phyloP scores from a whole-genome alignment of 2,797 vertebrate genomes.

The Falco concolor region DNA sequence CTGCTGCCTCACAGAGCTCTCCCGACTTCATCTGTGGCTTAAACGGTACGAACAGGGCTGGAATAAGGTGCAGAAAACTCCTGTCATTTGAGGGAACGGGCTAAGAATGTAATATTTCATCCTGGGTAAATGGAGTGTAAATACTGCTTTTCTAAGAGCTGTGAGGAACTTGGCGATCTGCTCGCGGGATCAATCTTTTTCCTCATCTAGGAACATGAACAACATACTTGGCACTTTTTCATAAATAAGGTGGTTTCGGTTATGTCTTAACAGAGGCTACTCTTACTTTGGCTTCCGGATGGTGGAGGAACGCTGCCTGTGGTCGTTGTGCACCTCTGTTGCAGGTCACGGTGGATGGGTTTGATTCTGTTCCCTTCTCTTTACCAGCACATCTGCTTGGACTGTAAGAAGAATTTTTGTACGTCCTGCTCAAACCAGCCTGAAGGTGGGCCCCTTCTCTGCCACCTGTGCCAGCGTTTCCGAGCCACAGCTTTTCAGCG shows the following conservation, averaged over 20 bases:
- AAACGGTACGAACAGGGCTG: neutral
- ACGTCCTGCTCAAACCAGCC: constrained; percentile 61
- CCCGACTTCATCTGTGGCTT: neutral
- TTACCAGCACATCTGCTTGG: constrained; percentile 75
- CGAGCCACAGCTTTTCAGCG: constrained; percentile 74
- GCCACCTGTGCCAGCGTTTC: constrained; percentile 75
- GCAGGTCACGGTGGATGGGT: neutral
- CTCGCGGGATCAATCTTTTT: neutral
- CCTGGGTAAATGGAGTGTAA: neutral
- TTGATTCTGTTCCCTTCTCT: constrained; percentile 1
- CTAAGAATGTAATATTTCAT: neutral
- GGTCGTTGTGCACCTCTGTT: accelerated
- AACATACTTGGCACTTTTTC: neutral
- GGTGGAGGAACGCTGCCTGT: accelerated
- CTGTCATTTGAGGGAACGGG: neutral
- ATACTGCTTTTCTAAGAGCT: neutral
- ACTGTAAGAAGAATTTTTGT: constrained; percentile 79
- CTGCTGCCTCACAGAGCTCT: neutral
- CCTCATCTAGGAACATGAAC: neutral
- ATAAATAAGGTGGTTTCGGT: neutral
- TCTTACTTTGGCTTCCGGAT: neutral
- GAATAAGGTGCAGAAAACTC: neutral
- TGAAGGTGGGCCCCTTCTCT: constrained; percentile 68
- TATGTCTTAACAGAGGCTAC: neutral
- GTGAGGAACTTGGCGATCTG: neutral